Conservation (phyloP, 2,888 invertebrate species). For the Ennomos fuscantarius region DNA sequence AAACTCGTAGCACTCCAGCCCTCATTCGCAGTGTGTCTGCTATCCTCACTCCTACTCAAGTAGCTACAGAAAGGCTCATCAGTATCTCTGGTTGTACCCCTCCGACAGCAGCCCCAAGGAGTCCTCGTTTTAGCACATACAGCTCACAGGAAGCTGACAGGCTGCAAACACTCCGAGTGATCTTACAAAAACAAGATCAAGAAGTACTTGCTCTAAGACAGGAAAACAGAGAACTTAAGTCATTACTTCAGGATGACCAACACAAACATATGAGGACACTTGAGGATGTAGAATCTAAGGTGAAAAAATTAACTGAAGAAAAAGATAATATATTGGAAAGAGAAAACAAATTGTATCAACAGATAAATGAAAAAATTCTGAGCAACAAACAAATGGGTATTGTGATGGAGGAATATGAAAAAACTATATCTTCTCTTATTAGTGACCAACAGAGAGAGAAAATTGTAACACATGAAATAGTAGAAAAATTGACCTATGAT, state of each 20-base stretch:
- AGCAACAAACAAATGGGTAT: conserved; percentile 85
- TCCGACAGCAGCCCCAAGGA: conserved; percentile 69
- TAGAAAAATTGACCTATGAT: conserved; percentile 79
- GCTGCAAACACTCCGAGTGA: conserved; percentile 65
- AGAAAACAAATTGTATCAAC: conserved; percentile 66
- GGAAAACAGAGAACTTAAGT: conserved; percentile 71
- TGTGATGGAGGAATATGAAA: conserved; percentile 92
- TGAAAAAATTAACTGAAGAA: conserved; percentile 69
- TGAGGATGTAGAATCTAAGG: conserved; percentile 63
- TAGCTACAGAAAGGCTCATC: conserved; percentile 74
- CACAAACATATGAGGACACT: conserved; percentile 58
- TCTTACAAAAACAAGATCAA: conserved; percentile 75
- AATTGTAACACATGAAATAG: conserved; percentile 74
- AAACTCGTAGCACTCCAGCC: conserved; percentile 58
- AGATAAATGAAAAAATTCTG: conserved; percentile 67
- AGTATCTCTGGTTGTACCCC: conserved; percentile 71
- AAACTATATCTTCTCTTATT: conserved; percentile 90
- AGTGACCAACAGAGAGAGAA: conserved; percentile 89
- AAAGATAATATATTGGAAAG: conserved; percentile 58
- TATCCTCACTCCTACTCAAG: conserved; percentile 70
- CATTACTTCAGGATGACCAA: conserved; percentile 65
- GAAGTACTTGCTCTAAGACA: conserved; percentile 68
- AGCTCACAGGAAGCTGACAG: conserved; percentile 61
- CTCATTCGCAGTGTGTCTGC: conserved; percentile 77
- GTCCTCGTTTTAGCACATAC: conserved; percentile 58